Evolutionary conservation across 2,113 vertebrate genomes (phyloP), one percentile per base, ranked within the genome.

Genomic region (Butastur rufipennis): DNA sequence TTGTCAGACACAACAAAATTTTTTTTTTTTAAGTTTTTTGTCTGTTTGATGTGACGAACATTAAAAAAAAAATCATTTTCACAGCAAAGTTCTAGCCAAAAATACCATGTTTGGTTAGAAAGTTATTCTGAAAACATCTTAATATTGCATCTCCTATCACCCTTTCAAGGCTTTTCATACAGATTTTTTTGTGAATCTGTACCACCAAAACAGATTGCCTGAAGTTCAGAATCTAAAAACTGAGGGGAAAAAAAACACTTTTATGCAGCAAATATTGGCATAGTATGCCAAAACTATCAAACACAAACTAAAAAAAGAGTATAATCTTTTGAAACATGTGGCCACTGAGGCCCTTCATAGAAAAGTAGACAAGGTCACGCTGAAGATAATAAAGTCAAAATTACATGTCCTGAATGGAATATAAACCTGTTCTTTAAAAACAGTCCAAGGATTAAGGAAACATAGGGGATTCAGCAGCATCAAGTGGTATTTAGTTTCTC

Each of bases 231-330:
- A 86, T 27, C 12, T 67, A 77, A 83, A 80, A 68, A 31, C 18
- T 29, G 3, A 53, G 11, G 5, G 4, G 34, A 55, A 36, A 12
- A 0, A 0, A 2, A 7, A 2, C 4, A 16, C 4, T 45, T 86
- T 11, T 36, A 21, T 45, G 13, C 32, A 78, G 31, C 16, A 73
- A 77, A 73, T 58, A 78, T 3, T 73, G 40, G 34, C 25, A 70
- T 17, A 68, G 31, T 31, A 68, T 7, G 11, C 9, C 25, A 67
- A 63, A 84, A 32, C 10, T 25, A 31, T 9, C 9, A 74, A 56
- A 70, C 4, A 78, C 3, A 31, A 38, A 68, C 31, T 31, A 15
- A 16, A 77, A 80, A 36, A 25, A 18, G 0, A 68, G 9, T 23
- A 59, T 43, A 66, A 78, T 53, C 16, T 82, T 20, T 62, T 1